phyloP scores from a whole-genome alignment of 2,888 invertebrate genomes.

The Tigriopus californicus region DNA sequence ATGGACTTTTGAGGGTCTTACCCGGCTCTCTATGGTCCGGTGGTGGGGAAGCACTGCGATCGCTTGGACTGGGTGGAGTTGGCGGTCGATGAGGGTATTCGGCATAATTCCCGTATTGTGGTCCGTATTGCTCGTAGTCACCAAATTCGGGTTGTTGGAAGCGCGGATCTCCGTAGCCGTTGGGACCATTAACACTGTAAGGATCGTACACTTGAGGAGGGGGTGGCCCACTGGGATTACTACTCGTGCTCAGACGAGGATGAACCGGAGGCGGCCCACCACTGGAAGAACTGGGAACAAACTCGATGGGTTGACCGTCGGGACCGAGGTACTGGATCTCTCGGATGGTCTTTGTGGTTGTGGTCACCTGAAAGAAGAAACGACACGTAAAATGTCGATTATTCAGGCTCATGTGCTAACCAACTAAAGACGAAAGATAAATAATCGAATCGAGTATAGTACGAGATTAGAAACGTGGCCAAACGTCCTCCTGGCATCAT shows the following conservation, averaged over 20 bases:
- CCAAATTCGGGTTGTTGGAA: conserved; percentile 35
- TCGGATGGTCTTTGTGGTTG: conserved; percentile 47
- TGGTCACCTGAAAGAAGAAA: conserved; percentile 42
- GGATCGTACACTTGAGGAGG: not conserved
- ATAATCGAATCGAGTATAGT: too few relatives aligned
- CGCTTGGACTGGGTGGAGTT: conserved; percentile 37
- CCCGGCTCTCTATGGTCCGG: conserved; percentile 27
- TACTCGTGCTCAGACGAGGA: not conserved
- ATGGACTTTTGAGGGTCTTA: not conserved
- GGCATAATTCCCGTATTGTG: conserved; percentile 23
- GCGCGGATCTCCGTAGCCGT: not conserved
- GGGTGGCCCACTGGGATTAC: not conserved
- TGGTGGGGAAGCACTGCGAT: conserved; percentile 36
- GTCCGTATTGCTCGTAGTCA: conserved; percentile 39
- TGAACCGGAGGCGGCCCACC: not conserved
- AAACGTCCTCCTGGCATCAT: too few relatives aligned
- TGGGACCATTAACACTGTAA: not conserved
- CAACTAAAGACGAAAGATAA: too few relatives aligned
- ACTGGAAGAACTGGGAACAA: not conserved
- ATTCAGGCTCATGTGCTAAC: too few relatives aligned
- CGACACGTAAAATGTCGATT: too few relatives aligned
- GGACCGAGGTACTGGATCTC: conserved; percentile 36
- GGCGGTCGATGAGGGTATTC: conserved; percentile 29
- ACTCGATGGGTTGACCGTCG: conserved; percentile 27
- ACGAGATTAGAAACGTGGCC: too few relatives aligned